Base-by-base conservation (phyloP, 1,140 invertebrate genomes). In the Hycleus cichorii region DNA sequence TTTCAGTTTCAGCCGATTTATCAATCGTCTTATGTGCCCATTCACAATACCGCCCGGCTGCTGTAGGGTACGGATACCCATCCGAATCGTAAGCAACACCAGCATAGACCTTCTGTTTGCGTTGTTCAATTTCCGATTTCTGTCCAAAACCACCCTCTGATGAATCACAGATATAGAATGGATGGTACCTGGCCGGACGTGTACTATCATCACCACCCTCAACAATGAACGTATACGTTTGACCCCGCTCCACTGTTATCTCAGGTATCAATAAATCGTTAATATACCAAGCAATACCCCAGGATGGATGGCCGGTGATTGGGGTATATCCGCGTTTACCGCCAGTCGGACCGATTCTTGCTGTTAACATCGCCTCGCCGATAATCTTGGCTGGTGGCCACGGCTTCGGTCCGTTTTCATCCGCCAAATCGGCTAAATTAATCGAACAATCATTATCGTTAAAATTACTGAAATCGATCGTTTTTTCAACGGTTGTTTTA, bases 271-370 rank as follows among this genome's bases (percentile, higher is more conserved):
- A 78, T 60, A 84, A 76, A 65, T 93, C 92, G 73, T 97, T 96
- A 64, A 97, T 87, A 76, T 94, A 97, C 91, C 91, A 97, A 7
- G 90, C 90, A 60, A 95, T 90, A 39, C 91, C 91, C 85, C 91
- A 92, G 1, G 89, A 90, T 5, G 88, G 85, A 63, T 83, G 78
- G 51, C 86, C 87, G 44, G 90, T 93, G 24, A 91, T 85, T 6
- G 85, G 80, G 8, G 84, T 82, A 69, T 94, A 93, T 6, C 91
- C 91, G 4, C 85, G 78, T 47, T 83, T 80, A 3, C 88, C 89
- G 8, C 89, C 92, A 1, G 89, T 87, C 0, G 90, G 90, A 1
- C 92, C 92, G 57, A 95, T 91, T 63, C 83, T 77, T 0, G 83
- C 90, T 5, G 80, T 83, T 71, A 94, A 88, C 11, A 4, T 10